A percentile compares a stretch with the other conserved stretches of the same genome.
These are phyloP conservation scores for Bos taurus DNA, from an alignment of 2,113 vertebrate species.

Conservation along the genomic window DNA sequence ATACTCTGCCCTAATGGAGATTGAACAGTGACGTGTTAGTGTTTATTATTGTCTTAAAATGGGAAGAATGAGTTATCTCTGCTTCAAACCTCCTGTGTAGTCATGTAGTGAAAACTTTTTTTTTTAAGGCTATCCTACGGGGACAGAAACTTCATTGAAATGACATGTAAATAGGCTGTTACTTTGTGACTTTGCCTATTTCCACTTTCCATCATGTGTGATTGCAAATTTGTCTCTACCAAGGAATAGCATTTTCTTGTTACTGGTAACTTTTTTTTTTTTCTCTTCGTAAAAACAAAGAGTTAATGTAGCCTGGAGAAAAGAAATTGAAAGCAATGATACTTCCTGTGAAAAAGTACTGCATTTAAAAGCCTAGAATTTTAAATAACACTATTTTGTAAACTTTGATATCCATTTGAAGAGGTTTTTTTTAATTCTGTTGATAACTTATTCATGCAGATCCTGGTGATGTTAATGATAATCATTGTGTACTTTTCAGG, in stretches of 20 bases:
- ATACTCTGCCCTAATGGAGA: constrained; percentile 44
- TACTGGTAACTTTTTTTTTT: constrained; percentile 39
- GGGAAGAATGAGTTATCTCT: constrained; percentile 46
- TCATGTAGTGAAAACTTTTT: background rate
- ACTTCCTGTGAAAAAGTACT: constrained; percentile 39
- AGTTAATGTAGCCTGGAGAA: constrained; percentile 11
- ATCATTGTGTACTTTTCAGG: constrained; percentile 48
- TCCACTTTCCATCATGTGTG: constrained; percentile 64
- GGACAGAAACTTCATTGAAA: constrained; percentile 72
- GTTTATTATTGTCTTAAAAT: constrained; percentile 40
- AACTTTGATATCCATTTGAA: constrained; percentile 34
- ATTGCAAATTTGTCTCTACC: constrained; percentile 73
- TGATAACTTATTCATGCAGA: constrained; percentile 60
- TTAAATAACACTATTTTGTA: constrained; percentile 47
- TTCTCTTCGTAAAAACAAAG: constrained; percentile 20
- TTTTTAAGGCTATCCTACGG: constrained; percentile 42
- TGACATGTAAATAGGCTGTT: constrained; percentile 74
- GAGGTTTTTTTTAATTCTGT: background rate
- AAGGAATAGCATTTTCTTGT: constrained; percentile 65
- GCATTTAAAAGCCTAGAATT: constrained; percentile 46
- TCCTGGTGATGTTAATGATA: constrained; percentile 59
- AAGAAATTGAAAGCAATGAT: constrained; percentile 36
- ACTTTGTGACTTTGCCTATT: constrained; percentile 74
- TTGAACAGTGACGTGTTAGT: constrained; percentile 20
- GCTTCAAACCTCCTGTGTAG: background rate